Percentiles rank a stretch among this genome's conserved stretches.
phyloP scores from a whole-genome alignment of 2,113 vertebrate genomes.

The Pimephales promelas region DNA sequence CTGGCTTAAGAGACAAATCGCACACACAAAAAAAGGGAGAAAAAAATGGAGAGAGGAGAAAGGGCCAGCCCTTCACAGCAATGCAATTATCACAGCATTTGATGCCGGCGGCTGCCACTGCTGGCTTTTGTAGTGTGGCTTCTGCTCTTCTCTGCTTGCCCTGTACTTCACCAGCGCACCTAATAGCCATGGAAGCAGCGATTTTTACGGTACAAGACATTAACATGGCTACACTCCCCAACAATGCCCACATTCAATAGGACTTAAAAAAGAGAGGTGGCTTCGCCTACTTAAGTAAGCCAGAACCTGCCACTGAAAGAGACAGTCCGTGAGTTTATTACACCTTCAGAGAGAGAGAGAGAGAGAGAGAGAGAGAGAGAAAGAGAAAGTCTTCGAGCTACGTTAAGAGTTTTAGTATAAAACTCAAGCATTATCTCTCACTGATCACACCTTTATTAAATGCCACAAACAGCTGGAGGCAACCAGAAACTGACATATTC shows the following conservation, averaged over 20 bases:
- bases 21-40: constrained; percentile 84
- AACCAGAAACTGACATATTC: neutral
- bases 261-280: constrained; percentile 67
- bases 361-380: neutral
- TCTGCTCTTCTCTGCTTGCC: constrained; percentile 61
- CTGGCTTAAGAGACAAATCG: constrained; percentile 99
- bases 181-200: constrained; percentile 99
- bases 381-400: constrained; percentile 5
- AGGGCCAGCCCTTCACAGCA: constrained; percentile 94
- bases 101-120: constrained; percentile 89
- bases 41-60: constrained; percentile 55
- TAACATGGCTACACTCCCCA: constrained; percentile 82
- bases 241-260: constrained; percentile 78
- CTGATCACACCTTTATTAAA: constrained; percentile 22
- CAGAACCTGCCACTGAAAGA: constrained; percentile 75
- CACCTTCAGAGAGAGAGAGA: constrained; percentile 63
- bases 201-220: constrained; percentile 99
- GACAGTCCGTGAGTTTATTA: constrained; percentile 80
- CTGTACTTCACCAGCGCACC: constrained; percentile 88
- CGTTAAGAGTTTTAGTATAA: neutral
- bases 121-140: constrained; percentile 83
- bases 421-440: neutral
- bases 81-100: constrained; percentile 99
- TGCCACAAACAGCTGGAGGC: constrained; percentile 5
- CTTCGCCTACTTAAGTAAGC: constrained; percentile 77